Percentiles rank a stretch among this genome's conserved stretches.
Conservation (phyloP, 2,888 invertebrate species). For the Phyto melanocephala region DNA sequence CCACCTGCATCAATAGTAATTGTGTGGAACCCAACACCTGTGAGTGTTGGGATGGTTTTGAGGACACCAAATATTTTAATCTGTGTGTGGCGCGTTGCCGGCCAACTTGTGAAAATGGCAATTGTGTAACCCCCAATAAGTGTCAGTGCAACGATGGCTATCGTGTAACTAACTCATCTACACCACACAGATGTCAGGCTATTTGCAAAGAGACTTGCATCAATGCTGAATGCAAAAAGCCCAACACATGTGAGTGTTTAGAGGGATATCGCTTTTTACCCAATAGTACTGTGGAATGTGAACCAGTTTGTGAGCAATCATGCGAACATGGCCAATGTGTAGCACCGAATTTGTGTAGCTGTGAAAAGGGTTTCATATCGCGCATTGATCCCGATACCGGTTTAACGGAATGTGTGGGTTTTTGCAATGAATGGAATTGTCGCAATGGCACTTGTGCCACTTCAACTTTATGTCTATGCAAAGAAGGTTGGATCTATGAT, state of each 20-base stretch:
- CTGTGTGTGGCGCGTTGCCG: slow-evolving; percentile 73
- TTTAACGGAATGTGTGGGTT: slow-evolving; percentile 64
- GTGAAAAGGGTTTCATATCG: slow-evolving; percentile 78
- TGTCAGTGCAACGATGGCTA: slow-evolving; percentile 80
- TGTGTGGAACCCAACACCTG: slow-evolving; percentile 78
- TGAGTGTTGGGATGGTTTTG: slow-evolving; percentile 73
- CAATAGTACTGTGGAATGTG: slow-evolving; percentile 73
- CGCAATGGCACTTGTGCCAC: slow-evolving; percentile 67
- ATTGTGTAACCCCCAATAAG: slow-evolving; percentile 78
- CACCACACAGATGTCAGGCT: slow-evolving; percentile 71
- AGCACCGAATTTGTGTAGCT: slow-evolving; percentile 79
- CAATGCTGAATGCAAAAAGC: slow-evolving; percentile 80
- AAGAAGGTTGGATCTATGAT: slow-evolving; percentile 64
- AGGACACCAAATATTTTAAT: slow-evolving; percentile 72
- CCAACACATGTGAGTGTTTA: slow-evolving; percentile 81
- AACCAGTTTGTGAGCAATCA: slow-evolving; percentile 71
- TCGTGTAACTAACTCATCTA: slow-evolving; percentile 69
- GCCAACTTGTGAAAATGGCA: slow-evolving; percentile 77
- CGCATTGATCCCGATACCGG: slow-evolving; percentile 63
- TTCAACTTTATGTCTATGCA: slow-evolving; percentile 66
- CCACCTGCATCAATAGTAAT: slow-evolving; percentile 77
- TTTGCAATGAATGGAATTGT: slow-evolving; percentile 69
- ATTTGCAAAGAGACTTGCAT: slow-evolving; percentile 73
- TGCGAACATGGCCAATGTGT: slow-evolving; percentile 75
- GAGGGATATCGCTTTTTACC: slow-evolving; percentile 74